Evolutionary conservation across 2,113 vertebrate genomes (phyloP).

Genomic region (Isurus oxyrinchus): DNA sequence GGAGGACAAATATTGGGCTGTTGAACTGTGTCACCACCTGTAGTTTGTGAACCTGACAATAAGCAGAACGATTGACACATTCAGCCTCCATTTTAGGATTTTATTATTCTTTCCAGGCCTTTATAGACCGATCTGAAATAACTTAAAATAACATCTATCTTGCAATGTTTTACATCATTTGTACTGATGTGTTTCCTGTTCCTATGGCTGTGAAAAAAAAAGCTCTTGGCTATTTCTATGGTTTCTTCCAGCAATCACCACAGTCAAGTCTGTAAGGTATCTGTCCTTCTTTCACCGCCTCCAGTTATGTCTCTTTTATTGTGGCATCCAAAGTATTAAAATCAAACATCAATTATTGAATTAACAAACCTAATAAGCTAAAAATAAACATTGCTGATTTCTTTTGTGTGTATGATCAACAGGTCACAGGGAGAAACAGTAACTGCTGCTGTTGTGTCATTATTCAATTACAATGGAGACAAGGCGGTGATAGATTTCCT

Average conservation of each 20-base stretch:
- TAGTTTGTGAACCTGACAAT: not conserved
- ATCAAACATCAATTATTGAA: not conserved
- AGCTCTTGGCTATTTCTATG: not conserved
- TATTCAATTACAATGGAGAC: not conserved
- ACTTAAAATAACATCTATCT: not conserved
- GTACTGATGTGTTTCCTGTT: not conserved
- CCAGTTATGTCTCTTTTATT: not conserved
- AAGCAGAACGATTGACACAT: not conserved
- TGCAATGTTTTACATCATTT: not conserved
- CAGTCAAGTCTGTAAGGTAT: not conserved
- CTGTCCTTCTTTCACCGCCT: not conserved
- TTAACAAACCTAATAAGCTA: too few relatives aligned
- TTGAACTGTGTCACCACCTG: not conserved
- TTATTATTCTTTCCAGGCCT: not conserved
- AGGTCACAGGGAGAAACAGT: not conserved
- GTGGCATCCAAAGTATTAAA: not conserved
- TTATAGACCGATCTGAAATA: not conserved
- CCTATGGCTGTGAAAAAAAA: not conserved
- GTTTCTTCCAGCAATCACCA: not conserved
- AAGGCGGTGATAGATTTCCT: not conserved
- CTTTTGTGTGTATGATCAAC: not conserved
- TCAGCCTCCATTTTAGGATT: not conserved
- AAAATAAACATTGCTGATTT: not conserved
- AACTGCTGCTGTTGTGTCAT: not conserved
- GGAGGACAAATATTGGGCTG: not conserved